These are phyloP conservation scores for Chloroclystis v-ata DNA, from an alignment of 2,888 invertebrate species.

Conservation along the genomic window DNA sequence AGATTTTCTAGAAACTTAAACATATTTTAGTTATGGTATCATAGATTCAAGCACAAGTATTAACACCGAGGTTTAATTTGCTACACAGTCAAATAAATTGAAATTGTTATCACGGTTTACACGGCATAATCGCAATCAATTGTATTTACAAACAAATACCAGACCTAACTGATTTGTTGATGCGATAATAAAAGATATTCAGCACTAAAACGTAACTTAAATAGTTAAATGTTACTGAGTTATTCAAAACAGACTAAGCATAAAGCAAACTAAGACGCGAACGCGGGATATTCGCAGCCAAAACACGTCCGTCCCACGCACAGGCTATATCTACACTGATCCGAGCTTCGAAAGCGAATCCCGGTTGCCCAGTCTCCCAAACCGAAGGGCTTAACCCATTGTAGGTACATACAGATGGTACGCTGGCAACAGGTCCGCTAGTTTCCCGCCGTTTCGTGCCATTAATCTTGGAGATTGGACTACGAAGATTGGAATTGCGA, in stretches of 20 bases:
- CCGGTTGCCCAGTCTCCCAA: not conserved
- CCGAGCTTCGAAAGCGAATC: constrained; percentile 4
- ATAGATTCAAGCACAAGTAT: too few species aligned
- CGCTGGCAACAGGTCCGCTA: constrained; percentile 26
- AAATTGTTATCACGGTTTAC: too few species aligned
- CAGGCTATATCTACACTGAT: constrained; percentile 20
- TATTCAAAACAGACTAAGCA: too few species aligned
- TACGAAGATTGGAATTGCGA: constrained; percentile 15
- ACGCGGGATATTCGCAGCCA: constrained; percentile 5
- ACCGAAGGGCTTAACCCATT: constrained; percentile 10
- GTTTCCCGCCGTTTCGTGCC: constrained; percentile 15
- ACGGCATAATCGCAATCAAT: too few species aligned
- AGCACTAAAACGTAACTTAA: too few species aligned
- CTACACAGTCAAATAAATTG: too few species aligned
- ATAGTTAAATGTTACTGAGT: too few species aligned
- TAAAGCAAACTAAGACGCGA: not conserved
- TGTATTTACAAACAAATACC: too few species aligned
- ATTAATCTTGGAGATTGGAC: constrained; percentile 22
- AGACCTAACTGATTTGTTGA: too few species aligned
- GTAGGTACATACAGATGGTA: constrained; percentile 1
- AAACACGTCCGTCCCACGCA: constrained; percentile 16
- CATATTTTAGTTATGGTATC: too few species aligned
- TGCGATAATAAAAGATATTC: too few species aligned
- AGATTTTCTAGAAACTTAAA: too few species aligned
- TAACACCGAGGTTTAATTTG: not conserved